phyloP scores from a whole-genome alignment of 2,888 invertebrate species.

The Drosophila demipolita region DNA sequence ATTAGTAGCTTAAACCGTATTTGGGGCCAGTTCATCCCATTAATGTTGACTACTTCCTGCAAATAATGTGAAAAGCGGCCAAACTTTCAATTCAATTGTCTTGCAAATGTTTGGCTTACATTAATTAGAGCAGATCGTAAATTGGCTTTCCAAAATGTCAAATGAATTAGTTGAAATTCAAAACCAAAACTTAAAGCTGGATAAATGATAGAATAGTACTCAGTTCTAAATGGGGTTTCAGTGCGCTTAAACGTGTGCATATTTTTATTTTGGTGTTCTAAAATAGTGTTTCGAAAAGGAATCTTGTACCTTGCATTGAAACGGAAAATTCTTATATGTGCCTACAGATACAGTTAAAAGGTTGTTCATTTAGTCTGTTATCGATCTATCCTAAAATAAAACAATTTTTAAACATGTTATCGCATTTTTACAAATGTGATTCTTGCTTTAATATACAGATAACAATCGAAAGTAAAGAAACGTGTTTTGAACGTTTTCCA shows the following conservation, averaged over 20 bases:
- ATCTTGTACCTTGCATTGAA: background rate
- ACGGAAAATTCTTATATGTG: background rate
- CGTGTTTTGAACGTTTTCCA: background rate
- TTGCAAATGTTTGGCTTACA: slow-evolving; percentile 25
- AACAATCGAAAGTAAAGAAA: background rate
- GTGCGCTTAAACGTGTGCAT: slow-evolving; percentile 27
- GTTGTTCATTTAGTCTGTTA: background rate
- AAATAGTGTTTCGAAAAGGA: background rate
- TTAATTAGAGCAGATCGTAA: slow-evolving; percentile 65
- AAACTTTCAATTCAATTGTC: slow-evolving; percentile 44
- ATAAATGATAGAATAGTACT: slow-evolving; percentile 2
- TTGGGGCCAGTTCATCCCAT: slow-evolving; percentile 4
- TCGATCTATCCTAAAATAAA: background rate
- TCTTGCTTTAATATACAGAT: background rate
- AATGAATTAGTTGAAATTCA: background rate
- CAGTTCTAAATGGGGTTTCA: slow-evolving; percentile 33
- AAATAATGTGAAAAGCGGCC: slow-evolving; percentile 16
- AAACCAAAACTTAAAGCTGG: background rate
- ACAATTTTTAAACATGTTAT: background rate
- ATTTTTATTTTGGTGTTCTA: background rate
- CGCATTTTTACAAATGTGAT: background rate
- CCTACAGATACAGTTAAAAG: background rate
- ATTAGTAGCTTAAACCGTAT: background rate
- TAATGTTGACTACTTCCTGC: slow-evolving; percentile 29
- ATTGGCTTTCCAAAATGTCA: slow-evolving; percentile 23